Conservation (phyloP, 2,797 vertebrate species). For the Antrozous pallidus region DNA sequence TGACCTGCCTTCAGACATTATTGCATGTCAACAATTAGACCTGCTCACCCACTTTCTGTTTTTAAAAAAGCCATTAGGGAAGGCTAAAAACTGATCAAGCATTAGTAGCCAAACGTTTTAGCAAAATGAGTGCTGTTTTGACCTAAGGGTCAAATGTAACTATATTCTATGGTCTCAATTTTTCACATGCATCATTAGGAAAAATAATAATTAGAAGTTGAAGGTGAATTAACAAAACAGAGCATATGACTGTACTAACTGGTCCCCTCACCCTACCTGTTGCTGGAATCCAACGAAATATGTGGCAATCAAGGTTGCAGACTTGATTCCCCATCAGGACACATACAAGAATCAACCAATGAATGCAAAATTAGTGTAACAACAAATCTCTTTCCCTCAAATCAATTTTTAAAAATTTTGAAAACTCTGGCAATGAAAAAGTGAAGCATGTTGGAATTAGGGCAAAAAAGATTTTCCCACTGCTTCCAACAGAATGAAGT, state of each 20-base stretch:
- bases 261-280: neutral
- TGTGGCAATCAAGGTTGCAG: neutral
- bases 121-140: neutral
- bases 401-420: neutral
- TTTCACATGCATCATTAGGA: neutral
- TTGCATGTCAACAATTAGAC: neutral
- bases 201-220: neutral
- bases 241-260: neutral
- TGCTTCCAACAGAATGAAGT: neutral
- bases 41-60: neutral
- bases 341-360: neutral
- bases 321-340: neutral
- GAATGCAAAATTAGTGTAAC: neutral
- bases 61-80: slow-evolving; percentile 9
- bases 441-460: neutral
- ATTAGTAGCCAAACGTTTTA: neutral
- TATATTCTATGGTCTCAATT: neutral
- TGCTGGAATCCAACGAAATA: neutral
- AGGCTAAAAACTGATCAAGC: neutral
- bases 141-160: neutral
- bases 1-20: neutral
- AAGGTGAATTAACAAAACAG: neutral
- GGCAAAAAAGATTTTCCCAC: neutral
- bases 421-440: neutral
- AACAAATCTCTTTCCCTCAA: neutral